Evolutionary conservation across 2,113 vertebrate genomes (phyloP), one percentile per base, ranked within the genome.

Genomic region (Callipepla californica): DNA sequence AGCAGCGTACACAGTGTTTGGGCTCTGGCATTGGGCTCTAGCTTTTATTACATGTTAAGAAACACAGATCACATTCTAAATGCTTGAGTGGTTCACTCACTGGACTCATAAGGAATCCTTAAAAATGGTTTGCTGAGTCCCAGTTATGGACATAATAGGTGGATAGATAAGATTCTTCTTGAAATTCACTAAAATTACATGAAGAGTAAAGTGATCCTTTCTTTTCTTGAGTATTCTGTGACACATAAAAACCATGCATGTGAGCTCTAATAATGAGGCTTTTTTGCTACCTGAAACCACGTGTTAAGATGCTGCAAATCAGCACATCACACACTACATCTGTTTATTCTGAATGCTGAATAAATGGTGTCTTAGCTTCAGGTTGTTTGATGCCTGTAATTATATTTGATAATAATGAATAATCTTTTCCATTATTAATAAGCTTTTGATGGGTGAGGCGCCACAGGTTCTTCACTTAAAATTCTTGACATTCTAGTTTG

Each of bases 391-490:
- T 94, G 73, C 80, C 87, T 93, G 78, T 95, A 96, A 97, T 95
- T 97, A 92, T 94, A 91, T 96, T 96, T 93, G 91, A 96, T 96
- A 95, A 90, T 55, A 94, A 32, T 92, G 92, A 97, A 96, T 94
- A 95, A 94, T 94, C 66, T 94, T 48, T 95, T 97, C 53, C 84
- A 95, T 96, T 96, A 96, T 96, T 96, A 94, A 96, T 91, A 84
- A 57, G 8, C 4, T 94, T 97, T 91, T 87, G 89, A 81, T 10
- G 76, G 83, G 50, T 80, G 62, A 92, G 67, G 19, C 36, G 84
- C 50, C 63, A 72, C 59, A 92, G 85, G 66, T 42, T 87, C 51
- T 86, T 87, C 38, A 38, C 26, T 90, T 90, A 73, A 82, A 36
- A 77, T 95, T 87, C 53, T 89, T 92, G 83, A 94, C 79, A 45